These are phyloP conservation scores for Saccostrea echinata DNA, from an alignment of 1,140 invertebrate genomes.

Conservation along the genomic window DNA sequence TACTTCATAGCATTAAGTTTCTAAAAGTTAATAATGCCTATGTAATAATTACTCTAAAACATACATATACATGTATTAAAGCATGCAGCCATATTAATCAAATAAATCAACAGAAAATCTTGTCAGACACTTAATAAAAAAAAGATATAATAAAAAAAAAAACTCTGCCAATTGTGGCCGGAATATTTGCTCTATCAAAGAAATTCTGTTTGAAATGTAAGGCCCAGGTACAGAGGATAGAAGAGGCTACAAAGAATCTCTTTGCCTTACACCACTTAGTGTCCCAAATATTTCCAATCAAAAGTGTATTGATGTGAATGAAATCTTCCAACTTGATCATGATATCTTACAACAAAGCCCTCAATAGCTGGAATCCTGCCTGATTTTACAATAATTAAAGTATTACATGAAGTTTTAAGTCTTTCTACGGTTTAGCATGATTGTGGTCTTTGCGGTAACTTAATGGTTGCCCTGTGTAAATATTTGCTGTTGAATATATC, in stretches of 20 bases:
- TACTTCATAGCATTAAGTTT: neutral
- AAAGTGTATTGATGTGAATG: conserved; percentile 11
- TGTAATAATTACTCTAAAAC: neutral
- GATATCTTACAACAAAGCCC: neutral
- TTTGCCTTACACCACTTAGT: neutral
- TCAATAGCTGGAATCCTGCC: neutral
- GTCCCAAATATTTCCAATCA: neutral
- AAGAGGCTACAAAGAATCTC: neutral
- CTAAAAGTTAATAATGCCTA: neutral
- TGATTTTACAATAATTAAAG: conserved; percentile 30
- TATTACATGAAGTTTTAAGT: conserved; percentile 26
- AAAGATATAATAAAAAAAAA: neutral
- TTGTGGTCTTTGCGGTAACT: conserved; percentile 33
- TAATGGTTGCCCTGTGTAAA: conserved; percentile 20
- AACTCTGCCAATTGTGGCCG: neutral
- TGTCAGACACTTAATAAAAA: neutral
- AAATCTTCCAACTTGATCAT: conserved; percentile 15
- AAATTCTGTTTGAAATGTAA: conserved; percentile 21
- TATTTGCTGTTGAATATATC: conserved; percentile 24
- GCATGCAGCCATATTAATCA: neutral
- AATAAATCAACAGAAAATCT: conserved; percentile 18
- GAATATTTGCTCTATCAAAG: conserved; percentile 32
- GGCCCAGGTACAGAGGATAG: neutral
- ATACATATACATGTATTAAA: no score
- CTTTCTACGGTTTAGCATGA: neutral